Conservation (phyloP, 1,140 invertebrate genomes). For the Hirudo medicinalis region DNA sequence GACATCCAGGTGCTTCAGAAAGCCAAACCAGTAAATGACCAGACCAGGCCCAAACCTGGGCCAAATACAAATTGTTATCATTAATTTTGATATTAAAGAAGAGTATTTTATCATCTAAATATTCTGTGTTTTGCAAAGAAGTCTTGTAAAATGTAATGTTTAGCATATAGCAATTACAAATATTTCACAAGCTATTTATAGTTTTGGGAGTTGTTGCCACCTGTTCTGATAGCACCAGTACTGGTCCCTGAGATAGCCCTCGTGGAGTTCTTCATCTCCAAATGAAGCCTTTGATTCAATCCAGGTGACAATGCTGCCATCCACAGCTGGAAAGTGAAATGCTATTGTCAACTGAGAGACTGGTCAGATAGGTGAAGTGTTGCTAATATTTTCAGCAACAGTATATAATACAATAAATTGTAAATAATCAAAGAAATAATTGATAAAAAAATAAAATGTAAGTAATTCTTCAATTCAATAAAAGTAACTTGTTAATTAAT, state of each 20-base stretch:
- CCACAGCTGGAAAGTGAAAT: slow-evolving; percentile 47
- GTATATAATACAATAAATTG: too few relatives aligned
- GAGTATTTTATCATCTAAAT: too few relatives aligned
- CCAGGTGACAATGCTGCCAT: slow-evolving; percentile 79
- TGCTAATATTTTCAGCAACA: background rate
- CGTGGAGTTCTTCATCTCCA: slow-evolving; percentile 67
- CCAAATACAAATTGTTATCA: slow-evolving; percentile 23
- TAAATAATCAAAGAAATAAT: too few relatives aligned
- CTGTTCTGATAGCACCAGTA: slow-evolving; percentile 79
- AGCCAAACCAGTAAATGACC: slow-evolving; percentile 93
- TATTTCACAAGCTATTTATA: too few relatives aligned
- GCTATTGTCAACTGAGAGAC: background rate
- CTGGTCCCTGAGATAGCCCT: slow-evolving; percentile 71
- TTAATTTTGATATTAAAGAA: too few relatives aligned
- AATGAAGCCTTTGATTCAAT: slow-evolving; percentile 91
- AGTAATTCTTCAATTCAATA: too few relatives aligned
- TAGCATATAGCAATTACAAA: too few relatives aligned
- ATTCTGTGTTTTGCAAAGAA: too few relatives aligned
- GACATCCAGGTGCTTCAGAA: slow-evolving; percentile 55
- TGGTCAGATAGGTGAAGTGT: background rate
- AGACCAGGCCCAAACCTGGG: slow-evolving; percentile 75
- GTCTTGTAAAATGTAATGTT: too few relatives aligned
- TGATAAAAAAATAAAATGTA: too few relatives aligned
- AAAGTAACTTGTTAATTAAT: too few relatives aligned
- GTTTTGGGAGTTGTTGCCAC: slow-evolving; percentile 29